phyloP scores from a whole-genome alignment of 92 coral and sea anemone species.

The Siderastrea siderea region DNA sequence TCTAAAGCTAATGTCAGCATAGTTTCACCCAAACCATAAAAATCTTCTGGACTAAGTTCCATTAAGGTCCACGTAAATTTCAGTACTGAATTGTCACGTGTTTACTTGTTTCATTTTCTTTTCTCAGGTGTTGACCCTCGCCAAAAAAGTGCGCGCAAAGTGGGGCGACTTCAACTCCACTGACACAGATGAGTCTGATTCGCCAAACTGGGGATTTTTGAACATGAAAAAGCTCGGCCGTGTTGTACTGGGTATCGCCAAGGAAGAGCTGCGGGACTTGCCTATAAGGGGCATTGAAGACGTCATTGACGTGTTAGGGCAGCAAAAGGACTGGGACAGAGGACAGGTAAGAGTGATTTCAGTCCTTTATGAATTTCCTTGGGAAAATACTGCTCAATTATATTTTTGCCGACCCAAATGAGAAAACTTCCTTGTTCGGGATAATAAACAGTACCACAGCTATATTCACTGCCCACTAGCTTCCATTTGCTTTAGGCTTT shows the following conservation, averaged over 20 bases:
- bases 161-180: slow-evolving; percentile 95
- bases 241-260: slow-evolving; percentile 91
- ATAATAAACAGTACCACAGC: too few species aligned
- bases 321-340: slow-evolving; percentile 93
- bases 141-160: slow-evolving; percentile 80
- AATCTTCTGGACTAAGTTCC: too few species aligned
- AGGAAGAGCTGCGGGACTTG: slow-evolving; percentile 89
- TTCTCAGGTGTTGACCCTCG: slow-evolving; percentile 76
- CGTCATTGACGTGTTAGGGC: slow-evolving; percentile 89
- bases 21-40: too few species aligned
- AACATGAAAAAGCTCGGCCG: slow-evolving; percentile 89
- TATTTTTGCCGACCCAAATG: neutral
- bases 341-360: slow-evolving; percentile 84
- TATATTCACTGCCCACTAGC: neutral
- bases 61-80: neutral
- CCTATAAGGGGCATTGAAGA: slow-evolving; percentile 98
- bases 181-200: slow-evolving; percentile 76
- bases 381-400: neutral
- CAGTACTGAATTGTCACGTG: neutral
- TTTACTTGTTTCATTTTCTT: neutral
- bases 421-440: too few species aligned
- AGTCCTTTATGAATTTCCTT: neutral
- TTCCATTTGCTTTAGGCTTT: neutral
- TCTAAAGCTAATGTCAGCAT: too few species aligned
- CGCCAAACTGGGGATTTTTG: slow-evolving; percentile 95